Base-by-base conservation (phyloP, 2,113 vertebrate genomes). In the Melanocharis versteri region DNA sequence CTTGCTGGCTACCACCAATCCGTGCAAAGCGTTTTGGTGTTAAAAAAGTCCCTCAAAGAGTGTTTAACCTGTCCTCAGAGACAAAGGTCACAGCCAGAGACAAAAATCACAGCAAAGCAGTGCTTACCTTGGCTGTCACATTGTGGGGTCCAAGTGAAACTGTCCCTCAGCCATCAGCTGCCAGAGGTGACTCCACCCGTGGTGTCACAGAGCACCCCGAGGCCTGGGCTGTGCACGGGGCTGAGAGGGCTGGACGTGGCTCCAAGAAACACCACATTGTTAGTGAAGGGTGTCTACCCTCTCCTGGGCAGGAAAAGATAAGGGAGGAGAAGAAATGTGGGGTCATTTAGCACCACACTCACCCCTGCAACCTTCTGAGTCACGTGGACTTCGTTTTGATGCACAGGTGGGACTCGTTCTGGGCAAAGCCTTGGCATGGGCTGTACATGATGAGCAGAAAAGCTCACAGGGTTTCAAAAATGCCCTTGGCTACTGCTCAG, bases 1-100 rank as follows among this genome's bases (percentile, higher is more conserved):
- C 77, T 81, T 73, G 17, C 39, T 87, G 37, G 94, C 91, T 91
- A 91, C 77, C 84, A 72, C 51, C 40, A 65, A 50, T 62, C 68
- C 89, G 91, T 91, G 86, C 72, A 83, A 90, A 87, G 12, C 3
- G 4, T 75, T 91, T 83, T 83, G 86, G 68, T 40, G 69, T 71
- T 45, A 24, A 73, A 86, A 83, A 69, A 10, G 26, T 78, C 9
- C 24, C 35, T 31, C 40, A 22, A 2, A 4, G 72, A 61, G n/a
- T 11, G 11, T 78, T 84, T 47, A 23, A 66, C 62, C 28, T 53
- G 48, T 47, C 44, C 39, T 66, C 85, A 44, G 69, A 91, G 45
- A 13, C 30, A 62, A 53, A 84, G 26, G 53, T 62, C 48, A 24
- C 2, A 7, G 56, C 44, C 76, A 62, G 73, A 88, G 42, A 17